Percentiles rank a stretch among this genome's conserved stretches.
Evolutionary conservation across 2,888 invertebrate species (phyloP).

Genomic region (Auanema freiburgensis): DNA sequence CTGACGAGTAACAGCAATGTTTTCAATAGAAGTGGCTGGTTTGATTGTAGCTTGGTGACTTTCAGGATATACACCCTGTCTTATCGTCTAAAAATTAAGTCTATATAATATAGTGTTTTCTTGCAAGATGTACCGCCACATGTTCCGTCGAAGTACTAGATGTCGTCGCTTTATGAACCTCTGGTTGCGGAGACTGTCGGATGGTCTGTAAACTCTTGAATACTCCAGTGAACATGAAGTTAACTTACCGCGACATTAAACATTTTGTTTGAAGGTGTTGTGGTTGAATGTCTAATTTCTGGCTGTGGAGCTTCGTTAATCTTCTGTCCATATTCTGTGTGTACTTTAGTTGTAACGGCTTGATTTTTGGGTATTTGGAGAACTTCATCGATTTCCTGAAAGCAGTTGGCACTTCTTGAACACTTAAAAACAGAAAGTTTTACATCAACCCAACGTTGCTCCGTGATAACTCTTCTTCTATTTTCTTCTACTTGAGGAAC

Average conservation of each 20-base stretch:
- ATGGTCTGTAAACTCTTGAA: conserved; percentile 21
- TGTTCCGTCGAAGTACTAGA: conserved; percentile 35
- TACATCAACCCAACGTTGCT: conserved; percentile 43
- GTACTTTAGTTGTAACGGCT: conserved; percentile 5
- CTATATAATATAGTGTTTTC: not conserved
- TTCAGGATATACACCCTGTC: conserved; percentile 37
- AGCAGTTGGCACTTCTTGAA: not conserved
- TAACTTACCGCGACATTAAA: conserved; percentile 32
- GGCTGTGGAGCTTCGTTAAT: conserved; percentile 38
- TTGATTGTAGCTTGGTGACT: conserved; percentile 31
- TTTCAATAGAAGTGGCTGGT: conserved; percentile 38
- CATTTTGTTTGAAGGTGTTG: conserved; percentile 27
- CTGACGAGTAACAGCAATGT: conserved; percentile 30
- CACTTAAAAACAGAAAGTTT: not conserved
- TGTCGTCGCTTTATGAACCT: conserved; percentile 28
- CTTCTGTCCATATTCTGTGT: conserved; percentile 17
- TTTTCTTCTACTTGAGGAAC: conserved; percentile 30
- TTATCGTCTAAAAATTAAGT: conserved; percentile 20
- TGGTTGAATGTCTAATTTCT: conserved; percentile 27
- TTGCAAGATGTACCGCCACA: too few species aligned
- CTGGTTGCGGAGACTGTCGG: conserved; percentile 39
- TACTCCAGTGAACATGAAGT: not conserved
- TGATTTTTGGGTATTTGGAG: conserved; percentile 14
- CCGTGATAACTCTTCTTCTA: conserved; percentile 23
- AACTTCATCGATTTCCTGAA: conserved; percentile 18